A percentile compares a stretch with the other conserved stretches of the same genome.
Evolutionary conservation across 2,888 invertebrate species (phyloP).

Genomic region (Callimorpha dominula): DNA sequence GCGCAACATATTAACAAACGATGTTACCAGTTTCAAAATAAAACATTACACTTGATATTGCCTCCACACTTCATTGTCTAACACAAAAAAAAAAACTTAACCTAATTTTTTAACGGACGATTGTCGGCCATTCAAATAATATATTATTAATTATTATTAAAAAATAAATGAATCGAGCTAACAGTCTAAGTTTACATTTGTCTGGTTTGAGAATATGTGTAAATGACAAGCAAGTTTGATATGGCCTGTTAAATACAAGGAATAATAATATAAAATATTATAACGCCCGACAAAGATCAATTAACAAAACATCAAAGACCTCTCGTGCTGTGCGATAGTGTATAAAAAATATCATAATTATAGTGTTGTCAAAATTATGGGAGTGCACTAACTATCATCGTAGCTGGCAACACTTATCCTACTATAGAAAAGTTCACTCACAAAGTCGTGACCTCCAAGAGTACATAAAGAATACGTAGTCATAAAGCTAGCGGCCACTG

Average conservation of each 20-base stretch:
- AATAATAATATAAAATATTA: background rate
- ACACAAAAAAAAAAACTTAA: constrained; percentile 46
- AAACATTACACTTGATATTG: constrained; percentile 24
- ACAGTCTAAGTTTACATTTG: background rate
- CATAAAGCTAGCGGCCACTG: too few species aligned
- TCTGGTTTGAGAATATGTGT: background rate
- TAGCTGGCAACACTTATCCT: background rate
- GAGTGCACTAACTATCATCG: background rate
- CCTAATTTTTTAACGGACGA: constrained; percentile 12
- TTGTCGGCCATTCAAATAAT: constrained; percentile 11
- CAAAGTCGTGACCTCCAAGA: too few species aligned
- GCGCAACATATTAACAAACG: constrained; percentile 32
- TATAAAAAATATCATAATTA: background rate
- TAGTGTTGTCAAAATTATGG: background rate
- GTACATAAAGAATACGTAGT: too few species aligned
- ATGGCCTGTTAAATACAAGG: background rate
- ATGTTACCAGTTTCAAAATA: constrained; percentile 35
- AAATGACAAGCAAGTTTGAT: too few species aligned
- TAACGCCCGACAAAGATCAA: background rate
- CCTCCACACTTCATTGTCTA: constrained; percentile 39
- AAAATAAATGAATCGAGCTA: background rate
- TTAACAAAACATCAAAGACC: background rate
- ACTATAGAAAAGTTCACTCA: background rate
- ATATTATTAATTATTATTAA: background rate
- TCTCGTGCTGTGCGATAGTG: background rate